Evolutionary conservation across 2,113 vertebrate genomes (phyloP).

Genomic region (Parus major): DNA sequence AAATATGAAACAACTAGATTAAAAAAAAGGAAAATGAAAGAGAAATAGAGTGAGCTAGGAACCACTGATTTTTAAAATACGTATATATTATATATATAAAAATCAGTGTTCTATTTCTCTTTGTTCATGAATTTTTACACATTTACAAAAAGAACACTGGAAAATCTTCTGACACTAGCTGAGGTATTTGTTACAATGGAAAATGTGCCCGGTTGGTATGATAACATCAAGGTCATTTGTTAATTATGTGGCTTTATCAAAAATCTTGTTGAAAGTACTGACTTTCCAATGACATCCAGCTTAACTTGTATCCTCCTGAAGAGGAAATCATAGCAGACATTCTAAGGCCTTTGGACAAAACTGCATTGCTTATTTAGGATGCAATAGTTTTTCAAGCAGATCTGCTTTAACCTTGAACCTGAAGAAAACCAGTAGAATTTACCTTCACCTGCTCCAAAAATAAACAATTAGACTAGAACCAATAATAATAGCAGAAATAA

Average conservation of each 20-base stretch:
- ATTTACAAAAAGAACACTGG: neutral
- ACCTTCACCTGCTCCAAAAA: neutral
- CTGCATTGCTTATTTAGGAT: neutral
- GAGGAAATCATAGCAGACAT: neutral
- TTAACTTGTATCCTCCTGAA: neutral
- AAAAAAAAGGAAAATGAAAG: neutral
- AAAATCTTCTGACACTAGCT: neutral
- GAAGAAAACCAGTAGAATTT: neutral
- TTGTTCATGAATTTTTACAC: neutral
- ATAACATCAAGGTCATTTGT: slow-evolving; percentile 57
- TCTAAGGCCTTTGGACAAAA: slow-evolving; percentile 3
- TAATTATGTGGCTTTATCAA: slow-evolving; percentile 63
- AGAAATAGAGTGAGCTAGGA: neutral
- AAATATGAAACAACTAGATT: neutral
- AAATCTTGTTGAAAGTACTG: slow-evolving; percentile 53
- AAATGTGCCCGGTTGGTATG: neutral
- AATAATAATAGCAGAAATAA: neutral
- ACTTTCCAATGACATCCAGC: slow-evolving; percentile 46
- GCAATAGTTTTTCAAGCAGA: neutral
- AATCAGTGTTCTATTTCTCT: neutral
- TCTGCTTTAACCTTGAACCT: slow-evolving; percentile 21
- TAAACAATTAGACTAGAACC: neutral
- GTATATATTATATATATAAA: neutral
- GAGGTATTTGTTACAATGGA: slow-evolving; percentile 7
- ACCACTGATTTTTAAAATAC: neutral